Evolutionary conservation across 2,797 vertebrate species (phyloP), one percentile per base, ranked within the genome.

Genomic region (Ibycter americanus): DNA sequence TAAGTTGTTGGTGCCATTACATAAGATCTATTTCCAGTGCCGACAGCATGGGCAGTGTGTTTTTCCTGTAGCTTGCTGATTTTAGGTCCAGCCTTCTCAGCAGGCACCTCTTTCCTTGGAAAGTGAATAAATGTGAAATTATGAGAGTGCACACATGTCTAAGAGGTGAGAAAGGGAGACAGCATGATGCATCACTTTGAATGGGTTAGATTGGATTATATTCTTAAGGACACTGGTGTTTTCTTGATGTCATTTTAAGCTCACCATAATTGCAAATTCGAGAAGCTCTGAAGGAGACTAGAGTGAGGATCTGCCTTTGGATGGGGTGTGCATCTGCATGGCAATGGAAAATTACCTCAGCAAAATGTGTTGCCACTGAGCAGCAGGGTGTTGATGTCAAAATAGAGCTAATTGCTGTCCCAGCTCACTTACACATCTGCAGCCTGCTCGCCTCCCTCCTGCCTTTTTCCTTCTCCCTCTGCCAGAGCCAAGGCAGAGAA

Each of bases 321-420:
- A 62, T n/a, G 47, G 61, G 17, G 29, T 0, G 0, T 66, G 40
- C n/a, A 12, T 46, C 76, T 56, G 73, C 70, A 70, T 1, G 2
- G 47, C 32, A 44, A 23, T 68, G 84, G 91, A 90, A 87, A 90
- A 78, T 81, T 10, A 68, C n/a, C 80, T 95, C 91, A 85, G 72
- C 49, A 73, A n/a, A 56, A 65, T 1, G 16, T 71, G 38, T 54
- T 94, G 56, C 65, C 89, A 67, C 65, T 36, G 74, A 89, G 61
- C 87, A 96, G 87, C 54, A 49, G 87, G 68, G 52, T 38, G 63
- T 27, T 81, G 83, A 22, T 96, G 76, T 83, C 84, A 63, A 56
- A 71, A 66, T 14, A 82, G 56, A 89, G 51, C 61, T 89, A 67
- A 15, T 9, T 88, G 42, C 82, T 85, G n/a, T 54, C 79, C 68